Evolutionary conservation across 2,113 vertebrate species (phyloP), one percentile per base, ranked within the genome.

Genomic region (Crotalus tigris): DNA sequence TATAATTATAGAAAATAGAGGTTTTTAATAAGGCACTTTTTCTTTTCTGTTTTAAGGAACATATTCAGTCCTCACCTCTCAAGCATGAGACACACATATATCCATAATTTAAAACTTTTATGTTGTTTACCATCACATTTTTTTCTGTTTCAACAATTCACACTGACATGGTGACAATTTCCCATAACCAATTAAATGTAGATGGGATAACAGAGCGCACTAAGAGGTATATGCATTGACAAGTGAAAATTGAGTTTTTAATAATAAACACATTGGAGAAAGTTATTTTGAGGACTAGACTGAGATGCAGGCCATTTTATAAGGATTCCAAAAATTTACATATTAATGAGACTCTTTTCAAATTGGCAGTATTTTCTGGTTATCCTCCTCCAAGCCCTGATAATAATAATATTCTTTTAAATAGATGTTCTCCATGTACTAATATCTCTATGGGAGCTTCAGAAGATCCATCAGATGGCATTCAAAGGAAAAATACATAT

Each of bases 231-330:
- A 85, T 13, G 44, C 3, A 54, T 21, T 53, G 46, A 88, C 81
- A 90, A 15, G 53, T 0, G 0, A 85, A 89, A 95, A 94, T 23
- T n/a, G 59, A 91, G 8, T 85, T 95, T 91, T 94, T 46, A 91
- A 87, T 94, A 94, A 92, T 46, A 86, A 87, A 6, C 0, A 0
- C 94, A 57, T 15, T 2, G 24, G 44, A 24, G 29, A 57, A 87
- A 91, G 64, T 11, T 13, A 96, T 96, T 91, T 91, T n/a, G 54
- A 90, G 81, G 23, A 33, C 92, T 90, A 33, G 75, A 75, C n/a
- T 13, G 89, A 90, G 85, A 96, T 39, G 54, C 0, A 92, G 92
- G 19, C 55, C 29, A 95, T 94, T 94, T 92, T 51, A 94, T 17
- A 92, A 92, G 17, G 51, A 93, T 64, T 91, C 0, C 10, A 94